Conservation (phyloP, 2,113 vertebrate species). For the Pygathrix nemaeus region DNA sequence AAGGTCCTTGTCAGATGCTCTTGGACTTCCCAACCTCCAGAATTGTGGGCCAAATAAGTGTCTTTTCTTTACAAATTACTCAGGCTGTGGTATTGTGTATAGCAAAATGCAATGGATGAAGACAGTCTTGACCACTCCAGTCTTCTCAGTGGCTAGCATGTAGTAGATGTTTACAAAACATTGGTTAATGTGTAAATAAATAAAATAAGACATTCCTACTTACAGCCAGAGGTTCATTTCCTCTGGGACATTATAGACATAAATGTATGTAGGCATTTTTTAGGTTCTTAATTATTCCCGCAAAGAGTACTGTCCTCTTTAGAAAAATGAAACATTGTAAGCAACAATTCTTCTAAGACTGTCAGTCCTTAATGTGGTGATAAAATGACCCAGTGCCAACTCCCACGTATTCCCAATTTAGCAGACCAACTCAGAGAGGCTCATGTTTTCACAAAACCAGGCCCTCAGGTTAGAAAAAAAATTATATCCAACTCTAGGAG, state of each 20-base stretch:
- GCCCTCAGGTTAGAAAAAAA: background rate
- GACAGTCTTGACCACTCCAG: background rate
- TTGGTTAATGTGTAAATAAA: background rate
- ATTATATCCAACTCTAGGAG: background rate
- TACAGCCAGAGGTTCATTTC: background rate
- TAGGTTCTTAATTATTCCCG: background rate
- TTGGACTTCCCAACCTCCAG: too few species aligned
- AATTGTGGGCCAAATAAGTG: too few species aligned
- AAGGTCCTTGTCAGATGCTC: too few species aligned
- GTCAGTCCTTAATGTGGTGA: background rate
- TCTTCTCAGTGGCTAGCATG: background rate
- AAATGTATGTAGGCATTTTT: background rate
- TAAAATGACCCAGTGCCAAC: background rate
- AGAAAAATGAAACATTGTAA: background rate
- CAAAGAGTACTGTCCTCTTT: background rate
- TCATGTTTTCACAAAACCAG: background rate
- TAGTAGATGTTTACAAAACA: background rate
- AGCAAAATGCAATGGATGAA: too few species aligned
- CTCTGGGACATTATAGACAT: background rate
- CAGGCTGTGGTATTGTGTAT: too few species aligned
- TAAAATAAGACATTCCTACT: background rate
- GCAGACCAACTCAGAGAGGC: background rate
- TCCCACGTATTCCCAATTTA: background rate
- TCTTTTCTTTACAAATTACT: too few species aligned
- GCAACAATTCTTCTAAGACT: background rate